A percentile compares a stretch with the other conserved stretches of the same genome.
phyloP scores from a whole-genome alignment of 2,113 vertebrate genomes.

The Pica pica region DNA sequence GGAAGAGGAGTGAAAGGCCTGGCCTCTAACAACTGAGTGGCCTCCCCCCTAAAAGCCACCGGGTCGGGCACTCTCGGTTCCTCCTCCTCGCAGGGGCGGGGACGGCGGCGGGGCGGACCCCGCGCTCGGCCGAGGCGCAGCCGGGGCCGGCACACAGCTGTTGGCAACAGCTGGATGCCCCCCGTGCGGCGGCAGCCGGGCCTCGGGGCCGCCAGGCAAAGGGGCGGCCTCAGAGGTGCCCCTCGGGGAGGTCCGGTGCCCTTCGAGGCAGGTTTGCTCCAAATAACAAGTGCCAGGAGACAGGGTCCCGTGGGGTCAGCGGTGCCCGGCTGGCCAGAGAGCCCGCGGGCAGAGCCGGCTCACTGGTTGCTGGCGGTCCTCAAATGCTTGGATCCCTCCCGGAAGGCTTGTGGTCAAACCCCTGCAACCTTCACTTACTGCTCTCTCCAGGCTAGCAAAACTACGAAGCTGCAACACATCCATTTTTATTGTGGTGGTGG shows the following conservation, averaged over 20 bases:
- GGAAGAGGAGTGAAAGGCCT: not conserved
- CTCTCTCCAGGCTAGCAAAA: not conserved
- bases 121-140: slow-evolving; percentile 9
- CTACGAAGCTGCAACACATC: not conserved
- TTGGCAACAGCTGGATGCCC: slow-evolving; percentile 63
- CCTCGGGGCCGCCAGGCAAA: not conserved
- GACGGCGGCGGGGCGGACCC: slow-evolving; percentile 6
- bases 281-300: not conserved
- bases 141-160: slow-evolving; percentile 65
- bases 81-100: slow-evolving; percentile 28
- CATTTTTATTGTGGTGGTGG: not conserved
- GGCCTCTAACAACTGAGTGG: not conserved
- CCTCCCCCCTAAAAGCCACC: slow-evolving; percentile 51
- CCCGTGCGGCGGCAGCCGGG: not conserved
- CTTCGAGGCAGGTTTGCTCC: not conserved
- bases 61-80: slow-evolving; percentile 46
- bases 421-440: not conserved
- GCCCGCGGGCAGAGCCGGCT: not conserved
- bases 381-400: not conserved
- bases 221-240: not conserved
- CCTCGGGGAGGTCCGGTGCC: not conserved
- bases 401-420: not conserved
- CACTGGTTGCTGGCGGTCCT: not conserved
- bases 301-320: not conserved
- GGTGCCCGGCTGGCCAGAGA: not conserved